Conservation (phyloP, 1,140 invertebrate species). For the Bombus affinis region DNA sequence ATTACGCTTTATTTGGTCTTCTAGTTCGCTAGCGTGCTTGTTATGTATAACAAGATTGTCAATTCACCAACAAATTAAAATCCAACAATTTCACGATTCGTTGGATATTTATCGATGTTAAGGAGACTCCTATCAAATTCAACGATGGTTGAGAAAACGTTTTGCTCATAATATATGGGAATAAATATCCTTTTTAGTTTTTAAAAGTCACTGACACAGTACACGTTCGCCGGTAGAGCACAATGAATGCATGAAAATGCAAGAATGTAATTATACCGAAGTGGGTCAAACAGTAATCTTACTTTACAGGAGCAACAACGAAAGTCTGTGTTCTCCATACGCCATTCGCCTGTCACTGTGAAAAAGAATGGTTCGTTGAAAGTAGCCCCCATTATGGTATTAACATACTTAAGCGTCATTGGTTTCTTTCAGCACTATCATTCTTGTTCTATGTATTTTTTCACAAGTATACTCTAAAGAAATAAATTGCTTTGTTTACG, state of each 20-base stretch:
- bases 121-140: too few relatives aligned
- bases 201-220: neutral
- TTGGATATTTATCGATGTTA: too few relatives aligned
- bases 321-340: neutral
- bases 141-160: neutral
- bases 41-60: too few relatives aligned
- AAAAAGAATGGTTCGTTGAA: neutral
- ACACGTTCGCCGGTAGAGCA: neutral
- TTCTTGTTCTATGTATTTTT: neutral
- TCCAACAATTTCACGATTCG: too few relatives aligned
- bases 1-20: too few relatives aligned
- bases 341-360: neutral
- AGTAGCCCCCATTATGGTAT: neutral
- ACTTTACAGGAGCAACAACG: conserved; percentile 16
- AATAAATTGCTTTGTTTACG: too few relatives aligned
- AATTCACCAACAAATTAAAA: too few relatives aligned
- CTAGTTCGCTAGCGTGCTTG: too few relatives aligned
- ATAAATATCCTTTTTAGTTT: neutral
- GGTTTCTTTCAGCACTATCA: neutral
- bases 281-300: conserved; percentile 34
- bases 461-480: too few relatives aligned
- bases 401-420: neutral
- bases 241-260: conserved; percentile 6
- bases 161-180: neutral
- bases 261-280: conserved; percentile 37